A percentile compares a stretch with the other conserved stretches of the same genome.
phyloP scores from a whole-genome alignment of 53 echinoderm and acorn worm species.

The Luidia sarsii region DNA sequence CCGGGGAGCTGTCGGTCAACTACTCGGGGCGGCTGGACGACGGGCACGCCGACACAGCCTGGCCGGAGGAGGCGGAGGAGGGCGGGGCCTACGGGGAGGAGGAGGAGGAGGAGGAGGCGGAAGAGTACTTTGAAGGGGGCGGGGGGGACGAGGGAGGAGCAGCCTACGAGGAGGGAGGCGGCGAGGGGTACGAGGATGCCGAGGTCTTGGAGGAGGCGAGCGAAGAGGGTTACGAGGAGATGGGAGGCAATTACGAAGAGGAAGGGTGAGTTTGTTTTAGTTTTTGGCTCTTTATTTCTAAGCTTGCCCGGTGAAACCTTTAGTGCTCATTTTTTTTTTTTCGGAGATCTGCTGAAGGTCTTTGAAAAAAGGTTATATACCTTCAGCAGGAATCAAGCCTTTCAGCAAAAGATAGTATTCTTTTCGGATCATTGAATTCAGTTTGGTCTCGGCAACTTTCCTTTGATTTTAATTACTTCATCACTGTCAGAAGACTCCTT shows the following conservation, averaged over 20 bases:
- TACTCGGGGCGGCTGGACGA: constrained; percentile 30
- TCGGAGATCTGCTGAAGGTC: too few species aligned
- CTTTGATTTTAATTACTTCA: too few species aligned
- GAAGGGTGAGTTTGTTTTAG: not conserved
- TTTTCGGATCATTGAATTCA: too few species aligned
- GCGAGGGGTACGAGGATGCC: not conserved
- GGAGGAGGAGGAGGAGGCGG: constrained; percentile 1
- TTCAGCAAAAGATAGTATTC: too few species aligned
- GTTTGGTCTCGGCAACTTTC: too few species aligned
- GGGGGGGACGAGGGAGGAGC: constrained; percentile 2
- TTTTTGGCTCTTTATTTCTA: too few species aligned
- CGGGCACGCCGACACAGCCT: constrained; percentile 6
- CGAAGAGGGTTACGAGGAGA: not conserved
- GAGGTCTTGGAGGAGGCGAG: constrained; percentile 16
- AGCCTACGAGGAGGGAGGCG: constrained; percentile 17
- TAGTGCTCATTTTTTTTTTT: too few species aligned
- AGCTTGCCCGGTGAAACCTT: too few species aligned
- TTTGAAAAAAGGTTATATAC: too few species aligned
- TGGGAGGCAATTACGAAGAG: not conserved
- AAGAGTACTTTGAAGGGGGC: not conserved
- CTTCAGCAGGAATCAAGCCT: too few species aligned
- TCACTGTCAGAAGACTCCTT: too few species aligned
- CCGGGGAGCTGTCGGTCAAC: not conserved
- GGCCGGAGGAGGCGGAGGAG: constrained; percentile 4
- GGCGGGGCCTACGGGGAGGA: constrained; percentile 26